A percentile compares a stretch with the other conserved stretches of the same genome.
Conservation (phyloP, 2,113 vertebrate species). For the Arvicanthis niloticus region DNA sequence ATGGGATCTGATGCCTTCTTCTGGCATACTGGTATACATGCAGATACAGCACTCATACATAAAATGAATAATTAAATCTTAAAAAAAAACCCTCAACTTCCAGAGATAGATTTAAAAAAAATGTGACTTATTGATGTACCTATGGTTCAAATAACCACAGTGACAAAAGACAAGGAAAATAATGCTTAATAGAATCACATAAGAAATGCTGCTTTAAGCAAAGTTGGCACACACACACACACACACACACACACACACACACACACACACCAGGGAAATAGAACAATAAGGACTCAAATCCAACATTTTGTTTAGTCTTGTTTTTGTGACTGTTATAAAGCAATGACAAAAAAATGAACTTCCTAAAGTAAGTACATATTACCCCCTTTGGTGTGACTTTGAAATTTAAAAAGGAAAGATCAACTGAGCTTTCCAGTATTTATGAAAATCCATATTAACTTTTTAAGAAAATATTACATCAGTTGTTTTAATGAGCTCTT, state of each 20-base stretch:
- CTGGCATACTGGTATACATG: too few relatives aligned
- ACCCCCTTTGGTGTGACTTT: not conserved
- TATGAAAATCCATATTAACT: not conserved
- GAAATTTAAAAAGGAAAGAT: not conserved
- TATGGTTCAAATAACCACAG: not conserved
- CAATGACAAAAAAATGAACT: not conserved
- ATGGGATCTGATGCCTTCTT: too few relatives aligned
- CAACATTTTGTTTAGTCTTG: constrained; percentile 27
- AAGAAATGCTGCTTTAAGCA: not conserved
- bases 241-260: not conserved
- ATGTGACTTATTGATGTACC: not conserved
- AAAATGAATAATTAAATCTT: too few relatives aligned
- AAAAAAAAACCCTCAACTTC: too few relatives aligned
- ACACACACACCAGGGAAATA: not conserved
- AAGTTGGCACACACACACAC: too few relatives aligned
- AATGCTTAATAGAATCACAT: not conserved
- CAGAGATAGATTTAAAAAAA: too few relatives aligned
- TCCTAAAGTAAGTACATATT: not conserved
- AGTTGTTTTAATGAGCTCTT: not conserved
- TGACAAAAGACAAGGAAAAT: not conserved
- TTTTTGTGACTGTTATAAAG: not conserved
- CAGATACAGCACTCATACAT: too few relatives aligned
- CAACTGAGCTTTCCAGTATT: not conserved
- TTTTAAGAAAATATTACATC: not conserved
- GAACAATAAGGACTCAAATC: not conserved